These are phyloP conservation scores for Adela reaumurella DNA, from an alignment of 2,888 invertebrate genomes.

Conservation along the genomic window DNA sequence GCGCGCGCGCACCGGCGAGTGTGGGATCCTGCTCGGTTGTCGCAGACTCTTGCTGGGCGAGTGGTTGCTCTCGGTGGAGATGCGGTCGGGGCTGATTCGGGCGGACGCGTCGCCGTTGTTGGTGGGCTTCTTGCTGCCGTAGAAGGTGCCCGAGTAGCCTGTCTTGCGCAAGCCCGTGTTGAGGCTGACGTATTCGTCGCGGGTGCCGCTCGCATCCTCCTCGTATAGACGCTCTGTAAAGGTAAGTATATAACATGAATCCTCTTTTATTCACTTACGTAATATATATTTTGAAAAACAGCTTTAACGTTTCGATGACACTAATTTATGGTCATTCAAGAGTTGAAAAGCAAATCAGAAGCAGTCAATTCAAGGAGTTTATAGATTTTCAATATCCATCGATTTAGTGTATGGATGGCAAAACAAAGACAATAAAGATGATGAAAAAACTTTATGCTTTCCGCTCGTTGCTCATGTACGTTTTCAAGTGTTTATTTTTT, in stretches of 20 bases:
- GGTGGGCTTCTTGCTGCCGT: conserved; percentile 47
- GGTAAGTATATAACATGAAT: conserved; percentile 4
- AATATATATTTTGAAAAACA: too few relatives aligned
- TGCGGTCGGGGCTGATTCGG: conserved; percentile 42
- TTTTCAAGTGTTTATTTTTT: too few relatives aligned
- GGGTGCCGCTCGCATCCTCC: conserved; percentile 40
- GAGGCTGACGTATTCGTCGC: conserved; percentile 60
- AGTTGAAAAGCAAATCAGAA: too few relatives aligned
- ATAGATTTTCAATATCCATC: too few relatives aligned
- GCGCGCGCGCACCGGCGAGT: conserved; percentile 34
- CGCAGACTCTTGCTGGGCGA: conserved; percentile 42
- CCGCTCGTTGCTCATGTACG: too few relatives aligned
- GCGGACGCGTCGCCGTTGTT: conserved; percentile 31
- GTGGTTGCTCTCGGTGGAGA: conserved; percentile 34
- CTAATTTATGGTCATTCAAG: too few relatives aligned
- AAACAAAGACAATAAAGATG: too few relatives aligned
- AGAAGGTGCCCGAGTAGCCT: conserved; percentile 61
- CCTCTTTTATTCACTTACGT: too few relatives aligned
- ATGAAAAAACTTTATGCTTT: too few relatives aligned
- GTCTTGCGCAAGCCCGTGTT: conserved; percentile 70
- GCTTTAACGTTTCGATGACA: too few relatives aligned
- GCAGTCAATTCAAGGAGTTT: too few relatives aligned
- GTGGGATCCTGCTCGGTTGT: conserved; percentile 34
- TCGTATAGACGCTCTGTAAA: conserved; percentile 64
- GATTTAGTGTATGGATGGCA: too few relatives aligned